phyloP scores from a whole-genome alignment of 1,140 invertebrate genomes.

The Aphaenogaster floridana region DNA sequence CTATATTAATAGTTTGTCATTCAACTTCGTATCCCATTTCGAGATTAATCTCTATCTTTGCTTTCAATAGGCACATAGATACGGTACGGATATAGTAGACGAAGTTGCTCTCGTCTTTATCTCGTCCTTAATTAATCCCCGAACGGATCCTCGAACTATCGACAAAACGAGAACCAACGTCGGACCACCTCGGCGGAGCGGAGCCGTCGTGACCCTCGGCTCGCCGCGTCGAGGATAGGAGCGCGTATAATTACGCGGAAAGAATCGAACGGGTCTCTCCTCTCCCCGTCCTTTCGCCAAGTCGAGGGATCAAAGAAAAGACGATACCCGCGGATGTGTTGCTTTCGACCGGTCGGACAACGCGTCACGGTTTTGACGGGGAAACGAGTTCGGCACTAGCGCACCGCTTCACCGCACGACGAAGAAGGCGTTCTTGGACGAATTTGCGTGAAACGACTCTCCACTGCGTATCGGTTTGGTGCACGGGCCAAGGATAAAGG shows the following conservation, averaged over 20 bases:
- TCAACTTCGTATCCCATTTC: not conserved
- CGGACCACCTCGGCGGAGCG: constrained; percentile 39
- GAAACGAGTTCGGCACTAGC: constrained; percentile 72
- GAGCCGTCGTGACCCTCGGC: constrained; percentile 58
- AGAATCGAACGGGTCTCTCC: constrained; percentile 73
- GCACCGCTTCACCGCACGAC: constrained; percentile 37
- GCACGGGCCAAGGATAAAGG: constrained; percentile 74
- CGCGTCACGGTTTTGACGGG: constrained; percentile 81
- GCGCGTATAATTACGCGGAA: constrained; percentile 80
- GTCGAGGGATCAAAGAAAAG: constrained; percentile 80
- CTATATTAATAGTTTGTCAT: no score
- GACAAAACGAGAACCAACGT: constrained; percentile 45
- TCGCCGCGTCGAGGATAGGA: constrained; percentile 31
- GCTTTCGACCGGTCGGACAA: constrained; percentile 77
- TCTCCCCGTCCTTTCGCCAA: constrained; percentile 73
- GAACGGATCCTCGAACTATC: constrained; percentile 56
- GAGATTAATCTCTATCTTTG: not conserved
- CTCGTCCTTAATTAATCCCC: constrained; percentile 67
- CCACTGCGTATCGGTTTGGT: constrained; percentile 68
- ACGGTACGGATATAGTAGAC: not conserved
- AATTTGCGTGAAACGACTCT: constrained; percentile 85
- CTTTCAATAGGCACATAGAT: constrained; percentile 2
- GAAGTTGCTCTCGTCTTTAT: constrained; percentile 55
- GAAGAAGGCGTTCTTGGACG: constrained; percentile 75
- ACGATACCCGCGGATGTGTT: constrained; percentile 75